phyloP scores from a whole-genome alignment of 2,113 vertebrate species.

The Salminus brasiliensis region DNA sequence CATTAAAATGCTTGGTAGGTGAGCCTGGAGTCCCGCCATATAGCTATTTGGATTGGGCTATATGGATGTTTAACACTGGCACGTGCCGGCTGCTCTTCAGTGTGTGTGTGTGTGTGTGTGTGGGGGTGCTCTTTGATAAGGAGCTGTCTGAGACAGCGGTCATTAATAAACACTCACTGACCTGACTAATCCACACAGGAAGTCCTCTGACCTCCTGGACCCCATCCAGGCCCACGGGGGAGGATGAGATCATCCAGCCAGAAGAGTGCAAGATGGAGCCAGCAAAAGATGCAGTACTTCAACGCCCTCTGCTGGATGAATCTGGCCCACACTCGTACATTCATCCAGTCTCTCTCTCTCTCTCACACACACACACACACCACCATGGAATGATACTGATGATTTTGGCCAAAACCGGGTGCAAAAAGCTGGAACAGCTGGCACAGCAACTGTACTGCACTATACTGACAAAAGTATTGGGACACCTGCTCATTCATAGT shows the following conservation, averaged over 20 bases:
- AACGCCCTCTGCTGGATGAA: slow-evolving; percentile 40
- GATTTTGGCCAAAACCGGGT: too few relatives aligned
- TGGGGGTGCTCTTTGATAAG: background rate
- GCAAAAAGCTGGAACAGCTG: too few relatives aligned
- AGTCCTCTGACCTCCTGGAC: slow-evolving; percentile 24
- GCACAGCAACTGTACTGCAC: background rate
- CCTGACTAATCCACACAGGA: slow-evolving; percentile 47
- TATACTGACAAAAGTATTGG: too few relatives aligned
- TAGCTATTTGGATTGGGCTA: slow-evolving; percentile 11
- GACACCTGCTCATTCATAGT: too few relatives aligned
- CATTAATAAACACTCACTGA: slow-evolving; percentile 43
- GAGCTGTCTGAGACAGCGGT: slow-evolving; percentile 2
- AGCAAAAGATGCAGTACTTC: background rate
- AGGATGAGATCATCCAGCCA: slow-evolving; percentile 16
- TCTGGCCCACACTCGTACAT: too few relatives aligned
- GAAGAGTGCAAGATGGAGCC: background rate
- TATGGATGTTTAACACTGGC: slow-evolving; percentile 35
- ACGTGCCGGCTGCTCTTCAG: background rate
- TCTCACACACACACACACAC: too few relatives aligned
- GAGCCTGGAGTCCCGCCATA: slow-evolving; percentile 8
- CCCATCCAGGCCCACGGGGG: background rate
- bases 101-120: background rate
- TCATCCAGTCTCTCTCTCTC: too few relatives aligned
- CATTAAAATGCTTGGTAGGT: slow-evolving; percentile 36
- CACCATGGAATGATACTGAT: too few relatives aligned